Conservation (phyloP, 2,888 invertebrate genomes). For the Maniola hyperantus region DNA sequence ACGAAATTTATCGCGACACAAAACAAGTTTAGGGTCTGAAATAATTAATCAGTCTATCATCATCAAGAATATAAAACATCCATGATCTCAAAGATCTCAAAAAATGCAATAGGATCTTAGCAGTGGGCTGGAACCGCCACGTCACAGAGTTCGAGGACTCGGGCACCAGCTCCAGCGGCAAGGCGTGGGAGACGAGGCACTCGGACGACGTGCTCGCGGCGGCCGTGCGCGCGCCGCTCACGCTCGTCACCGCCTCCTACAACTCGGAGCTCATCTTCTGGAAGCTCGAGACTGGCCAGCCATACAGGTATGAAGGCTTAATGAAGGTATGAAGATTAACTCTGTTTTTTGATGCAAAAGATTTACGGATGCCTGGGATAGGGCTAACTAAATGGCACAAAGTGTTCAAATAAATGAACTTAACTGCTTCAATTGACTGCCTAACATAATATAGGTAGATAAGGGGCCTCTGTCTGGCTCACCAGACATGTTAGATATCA, state of each 20-base stretch:
- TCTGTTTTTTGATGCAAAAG: too few relatives aligned
- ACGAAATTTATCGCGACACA: too few relatives aligned
- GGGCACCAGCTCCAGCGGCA: slow-evolving; percentile 77
- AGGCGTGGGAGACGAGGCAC: slow-evolving; percentile 88
- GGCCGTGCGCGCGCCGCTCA: slow-evolving; percentile 84
- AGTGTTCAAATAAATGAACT: neutral
- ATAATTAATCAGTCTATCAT: neutral
- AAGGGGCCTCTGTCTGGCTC: neutral
- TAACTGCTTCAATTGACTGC: too few relatives aligned
- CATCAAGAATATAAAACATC: neutral
- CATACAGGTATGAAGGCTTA: slow-evolving; percentile 81
- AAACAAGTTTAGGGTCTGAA: too few relatives aligned
- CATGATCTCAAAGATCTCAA: neutral
- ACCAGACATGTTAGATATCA: neutral
- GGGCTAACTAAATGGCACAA: neutral
- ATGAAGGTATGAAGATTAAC: too few relatives aligned
- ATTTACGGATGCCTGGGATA: too few relatives aligned
- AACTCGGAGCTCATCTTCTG: slow-evolving; percentile 92
- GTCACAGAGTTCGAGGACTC: slow-evolving; percentile 85
- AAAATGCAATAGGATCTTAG: slow-evolving; percentile 82
- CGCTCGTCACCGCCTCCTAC: slow-evolving; percentile 89
- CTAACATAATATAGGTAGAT: too few relatives aligned
- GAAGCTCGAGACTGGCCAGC: slow-evolving; percentile 91
- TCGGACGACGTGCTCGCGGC: slow-evolving; percentile 89
- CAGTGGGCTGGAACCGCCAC: slow-evolving; percentile 90